These are phyloP conservation scores for Arenaria interpres DNA, from an alignment of 2,113 vertebrate species.

Conservation along the genomic window DNA sequence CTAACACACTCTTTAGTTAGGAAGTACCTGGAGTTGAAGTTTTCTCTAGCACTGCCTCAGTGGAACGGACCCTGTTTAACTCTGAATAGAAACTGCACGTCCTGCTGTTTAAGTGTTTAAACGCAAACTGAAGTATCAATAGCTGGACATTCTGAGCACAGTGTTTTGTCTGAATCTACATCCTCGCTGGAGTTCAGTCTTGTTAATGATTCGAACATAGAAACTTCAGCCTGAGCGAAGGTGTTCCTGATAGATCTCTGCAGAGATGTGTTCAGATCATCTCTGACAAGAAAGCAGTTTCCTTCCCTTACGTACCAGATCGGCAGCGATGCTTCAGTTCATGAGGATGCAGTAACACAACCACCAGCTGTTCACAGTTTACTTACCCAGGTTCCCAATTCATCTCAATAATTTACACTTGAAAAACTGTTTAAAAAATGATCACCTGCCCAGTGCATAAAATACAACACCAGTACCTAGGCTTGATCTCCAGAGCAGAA, in stretches of 20 bases:
- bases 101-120: neutral
- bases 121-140: neutral
- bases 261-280: neutral
- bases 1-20: neutral
- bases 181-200: neutral
- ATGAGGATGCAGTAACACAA: neutral
- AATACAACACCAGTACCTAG: neutral
- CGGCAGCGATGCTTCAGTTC: neutral
- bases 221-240: neutral
- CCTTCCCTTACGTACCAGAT: neutral
- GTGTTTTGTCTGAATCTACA: neutral
- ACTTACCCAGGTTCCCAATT: neutral
- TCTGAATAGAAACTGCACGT: neutral
- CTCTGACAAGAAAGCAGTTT: neutral
- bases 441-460: neutral
- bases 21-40: neutral
- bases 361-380: neutral
- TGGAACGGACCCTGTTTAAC: neutral
- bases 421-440: neutral
- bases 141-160: neutral
- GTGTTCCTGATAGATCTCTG: neutral
- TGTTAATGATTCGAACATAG: neutral
- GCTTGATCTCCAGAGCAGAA: neutral
- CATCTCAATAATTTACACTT: neutral
- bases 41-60: neutral